These are phyloP conservation scores for Pherbina coryleti DNA, from an alignment of 2,888 invertebrate species.

Conservation along the genomic window DNA sequence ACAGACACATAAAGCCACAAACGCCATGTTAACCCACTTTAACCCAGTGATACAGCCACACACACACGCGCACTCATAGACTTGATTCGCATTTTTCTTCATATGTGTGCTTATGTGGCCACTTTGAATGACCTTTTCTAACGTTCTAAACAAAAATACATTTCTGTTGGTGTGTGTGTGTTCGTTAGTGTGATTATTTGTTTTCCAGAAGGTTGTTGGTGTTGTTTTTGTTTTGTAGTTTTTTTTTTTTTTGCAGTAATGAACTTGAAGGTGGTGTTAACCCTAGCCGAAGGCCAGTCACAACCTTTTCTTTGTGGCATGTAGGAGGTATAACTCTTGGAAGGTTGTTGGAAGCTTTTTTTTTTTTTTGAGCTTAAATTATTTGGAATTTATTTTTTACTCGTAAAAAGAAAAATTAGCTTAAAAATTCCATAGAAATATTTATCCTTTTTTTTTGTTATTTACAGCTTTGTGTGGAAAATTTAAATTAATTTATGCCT, in stretches of 20 bases:
- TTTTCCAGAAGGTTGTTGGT: background rate
- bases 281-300: background rate
- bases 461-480: too few species aligned
- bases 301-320: background rate
- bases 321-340: too few species aligned
- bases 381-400: too few species aligned
- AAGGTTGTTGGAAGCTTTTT: too few species aligned
- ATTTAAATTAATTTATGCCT: too few species aligned
- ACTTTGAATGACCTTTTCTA: slow-evolving; percentile 11
- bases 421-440: too few species aligned
- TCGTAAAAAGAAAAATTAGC: too few species aligned
- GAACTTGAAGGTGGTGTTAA: background rate
- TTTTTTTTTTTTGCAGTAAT: background rate
- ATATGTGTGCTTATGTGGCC: background rate
- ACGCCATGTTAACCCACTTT: background rate
- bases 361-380: too few species aligned
- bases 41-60: background rate
- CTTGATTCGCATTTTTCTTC: background rate
- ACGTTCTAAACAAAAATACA: background rate
- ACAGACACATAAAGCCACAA: slow-evolving; percentile 1
- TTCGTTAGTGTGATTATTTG: background rate
- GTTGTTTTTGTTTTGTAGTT: background rate
- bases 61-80: background rate
- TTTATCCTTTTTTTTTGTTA: too few species aligned
- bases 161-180: background rate